Evolutionary conservation across 2,113 vertebrate species (phyloP).

Genomic region (Acrocephalus kingi): DNA sequence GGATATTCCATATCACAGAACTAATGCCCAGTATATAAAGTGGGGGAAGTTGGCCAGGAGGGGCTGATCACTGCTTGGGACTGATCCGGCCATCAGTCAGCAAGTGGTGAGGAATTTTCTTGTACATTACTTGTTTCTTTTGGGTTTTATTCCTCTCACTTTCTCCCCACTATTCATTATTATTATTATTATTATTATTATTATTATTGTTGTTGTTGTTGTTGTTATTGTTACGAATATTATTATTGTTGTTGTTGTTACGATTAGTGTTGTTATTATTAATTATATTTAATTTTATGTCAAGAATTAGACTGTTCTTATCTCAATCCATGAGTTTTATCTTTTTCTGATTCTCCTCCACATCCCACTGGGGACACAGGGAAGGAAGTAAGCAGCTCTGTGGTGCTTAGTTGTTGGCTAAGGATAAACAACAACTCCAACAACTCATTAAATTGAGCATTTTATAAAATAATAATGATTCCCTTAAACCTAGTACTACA

Average conservation of each 20-base stretch:
- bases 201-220: fast-evolving
- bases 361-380: neutral
- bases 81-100: fast-evolving
- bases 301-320: neutral
- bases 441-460: neutral
- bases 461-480: neutral
- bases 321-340: neutral
- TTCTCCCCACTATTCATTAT: neutral
- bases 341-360: neutral
- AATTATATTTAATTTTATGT: neutral
- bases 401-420: neutral
- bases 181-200: neutral
- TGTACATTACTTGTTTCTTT: neutral
- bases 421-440: neutral
- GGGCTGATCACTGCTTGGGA: neutral
- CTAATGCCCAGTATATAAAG: neutral
- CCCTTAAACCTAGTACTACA: neutral
- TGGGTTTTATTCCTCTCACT: neutral
- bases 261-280: neutral
- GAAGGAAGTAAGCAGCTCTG: neutral
- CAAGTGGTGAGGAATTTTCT: neutral
- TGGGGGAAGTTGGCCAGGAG: neutral
- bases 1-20: neutral
- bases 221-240: fast-evolving
- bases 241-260: fast-evolving